Evolutionary conservation across 2,888 invertebrate species (phyloP).

Genomic region (Pegoplata infirma): DNA sequence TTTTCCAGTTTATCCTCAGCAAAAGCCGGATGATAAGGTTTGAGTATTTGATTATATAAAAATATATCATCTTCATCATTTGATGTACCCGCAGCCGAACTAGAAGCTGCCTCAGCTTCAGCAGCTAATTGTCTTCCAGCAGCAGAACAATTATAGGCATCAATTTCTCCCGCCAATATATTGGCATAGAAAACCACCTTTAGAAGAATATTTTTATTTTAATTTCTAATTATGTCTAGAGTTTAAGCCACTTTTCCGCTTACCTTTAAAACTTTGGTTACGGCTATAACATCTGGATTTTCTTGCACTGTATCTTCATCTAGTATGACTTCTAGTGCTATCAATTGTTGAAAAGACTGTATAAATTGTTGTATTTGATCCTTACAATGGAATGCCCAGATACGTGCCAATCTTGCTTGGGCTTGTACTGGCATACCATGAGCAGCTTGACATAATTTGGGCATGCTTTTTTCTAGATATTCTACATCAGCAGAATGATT

Average conservation of each 20-base stretch:
- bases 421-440: conserved; percentile 85
- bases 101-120: conserved; percentile 62
- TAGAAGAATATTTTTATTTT: no score
- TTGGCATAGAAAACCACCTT: conserved; percentile 93
- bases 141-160: conserved; percentile 50
- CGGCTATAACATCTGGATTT: conserved; percentile 89
- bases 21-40: conserved; percentile 73
- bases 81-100: conserved; percentile 38
- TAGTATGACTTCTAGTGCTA: conserved; percentile 90
- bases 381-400: conserved; percentile 87
- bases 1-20: conserved; percentile 80
- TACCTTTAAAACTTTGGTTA: conserved; percentile 93
- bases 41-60: conserved; percentile 72
- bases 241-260: no score
- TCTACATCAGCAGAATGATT: conserved; percentile 83
- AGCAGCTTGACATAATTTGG: conserved; percentile 87
- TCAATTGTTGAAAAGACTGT: conserved; percentile 91
- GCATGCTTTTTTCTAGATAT: conserved; percentile 89
- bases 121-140: conserved; percentile 66
- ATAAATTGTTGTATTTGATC: conserved; percentile 83
- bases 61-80: conserved; percentile 75
- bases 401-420: conserved; percentile 88
- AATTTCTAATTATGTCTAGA: no score
- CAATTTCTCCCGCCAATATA: conserved; percentile 86
- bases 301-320: conserved; percentile 90